These are phyloP conservation scores for Euura lappo DNA, from an alignment of 1,140 invertebrate genomes.

Conservation along the genomic window DNA sequence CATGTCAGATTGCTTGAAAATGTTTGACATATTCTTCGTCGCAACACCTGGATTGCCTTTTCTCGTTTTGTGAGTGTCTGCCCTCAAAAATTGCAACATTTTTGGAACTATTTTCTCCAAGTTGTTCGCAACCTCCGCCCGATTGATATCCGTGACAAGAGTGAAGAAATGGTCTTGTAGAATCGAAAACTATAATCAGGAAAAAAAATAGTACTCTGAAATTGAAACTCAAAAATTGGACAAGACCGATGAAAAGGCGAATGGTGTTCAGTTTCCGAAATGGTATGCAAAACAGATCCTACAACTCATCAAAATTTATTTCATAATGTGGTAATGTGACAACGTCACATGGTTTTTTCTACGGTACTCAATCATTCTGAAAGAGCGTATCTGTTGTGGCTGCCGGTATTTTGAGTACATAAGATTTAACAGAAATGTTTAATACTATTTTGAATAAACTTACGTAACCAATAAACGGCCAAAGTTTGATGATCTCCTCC, in stretches of 20 bases:
- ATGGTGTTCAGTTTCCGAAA: background rate
- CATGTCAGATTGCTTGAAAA: too few relatives aligned
- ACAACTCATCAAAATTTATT: too few relatives aligned
- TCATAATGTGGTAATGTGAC: too few relatives aligned
- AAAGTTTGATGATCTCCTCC: background rate
- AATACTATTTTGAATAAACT: background rate
- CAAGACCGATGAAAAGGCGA: background rate
- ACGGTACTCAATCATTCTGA: background rate
- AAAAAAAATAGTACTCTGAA: constrained; percentile 1
- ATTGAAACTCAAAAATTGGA: background rate
- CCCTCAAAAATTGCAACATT: background rate
- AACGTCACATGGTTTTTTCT: too few relatives aligned
- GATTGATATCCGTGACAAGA: background rate
- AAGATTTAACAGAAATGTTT: background rate
- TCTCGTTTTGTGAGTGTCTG: background rate
- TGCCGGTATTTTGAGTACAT: background rate
- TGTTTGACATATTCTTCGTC: too few relatives aligned
- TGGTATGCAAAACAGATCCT: background rate
- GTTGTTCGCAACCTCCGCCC: background rate
- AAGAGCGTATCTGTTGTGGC: background rate
- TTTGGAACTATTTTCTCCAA: background rate
- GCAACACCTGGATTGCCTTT: background rate
- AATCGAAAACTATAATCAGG: background rate
- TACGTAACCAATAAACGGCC: background rate
- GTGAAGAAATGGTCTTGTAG: background rate